Evolutionary conservation across 2,797 vertebrate species (phyloP), one percentile per base, ranked within the genome.

Genomic region (Enteromius thamalakanensis): DNA sequence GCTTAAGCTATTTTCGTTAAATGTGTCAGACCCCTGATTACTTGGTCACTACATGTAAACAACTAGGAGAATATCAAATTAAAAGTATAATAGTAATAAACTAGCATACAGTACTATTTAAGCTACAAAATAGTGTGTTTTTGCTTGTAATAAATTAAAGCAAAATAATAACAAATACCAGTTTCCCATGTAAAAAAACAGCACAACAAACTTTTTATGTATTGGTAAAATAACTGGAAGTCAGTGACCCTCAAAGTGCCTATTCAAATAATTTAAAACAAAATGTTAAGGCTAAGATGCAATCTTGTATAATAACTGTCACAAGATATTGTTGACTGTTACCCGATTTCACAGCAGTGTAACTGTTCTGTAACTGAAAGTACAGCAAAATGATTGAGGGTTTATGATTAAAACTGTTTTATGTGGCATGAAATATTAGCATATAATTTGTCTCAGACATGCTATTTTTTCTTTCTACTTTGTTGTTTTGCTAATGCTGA

Each of bases 291-390:
- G 6, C 21, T 68, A 15, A 69, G 12, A 47, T 45, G n/a, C 40
- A 26, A 32, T 51, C 70, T 51, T 72, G 45, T 72, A 1, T 2
- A 6, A 72, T 49, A 29, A 32, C 32, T 49, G 26, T 51, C 26
- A 51, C 7, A 17, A 32, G 23, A 72, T 9, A 26, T 1, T 32
- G 10, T 17, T 34, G 23, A 23, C 58, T 45, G 17, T 51, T 6
- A 37, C 45, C 14, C 21, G 76, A 5, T 32, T 14, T 21, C 29
- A 67, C 17, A 51, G 51, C 21, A 51, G 21, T 53, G 32, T 23
- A 53, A 80, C 32, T 76, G 6, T 60, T 76, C 34, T 26, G 12
- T 76, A 58, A 40, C 21, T 42, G 12, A 60, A 58, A 76, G 12
- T 23, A 40, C 53, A 58, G 14, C 21, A 3, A 15, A 76, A 42